Evolutionary conservation across 2,797 vertebrate species (phyloP), one percentile per base, ranked within the genome.

Genomic region (Prunella strophiata): DNA sequence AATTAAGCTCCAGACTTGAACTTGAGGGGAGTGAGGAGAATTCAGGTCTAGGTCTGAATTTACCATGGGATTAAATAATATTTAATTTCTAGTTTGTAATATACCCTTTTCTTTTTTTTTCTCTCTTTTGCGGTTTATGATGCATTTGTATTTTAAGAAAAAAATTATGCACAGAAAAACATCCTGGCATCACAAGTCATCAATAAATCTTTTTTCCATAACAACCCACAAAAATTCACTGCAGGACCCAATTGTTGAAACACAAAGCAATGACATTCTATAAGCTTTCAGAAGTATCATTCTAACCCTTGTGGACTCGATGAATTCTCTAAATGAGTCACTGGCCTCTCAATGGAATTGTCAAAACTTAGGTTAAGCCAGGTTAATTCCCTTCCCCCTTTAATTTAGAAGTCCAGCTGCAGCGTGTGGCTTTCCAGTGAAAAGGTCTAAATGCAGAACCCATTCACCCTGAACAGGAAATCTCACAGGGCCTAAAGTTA

Each of bases 251-350:
- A 85, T 86, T 88, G 89, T 94, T 95, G 81, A 93, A 96, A 91
- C 70, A 86, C 67, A 90, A 97, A 79, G 77, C 91, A 79, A 63
- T 80, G 85, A 93, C 71, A 89, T 77, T 91, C 79, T 95, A 88
- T 92, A 94, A 97, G 85, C 77, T 94, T 96, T 85, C 93, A 94
- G 91, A 89, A 86, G 88, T 57, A 80, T 86, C 94, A 86, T 82
- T 94, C 81, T 92, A 96, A 74, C 73, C 78, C 94, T 72, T 62
- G 76, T 93, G 85, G 94, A 85, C 83, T 96, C 25, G 1, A 77
- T 93, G 80, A 96, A 89, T 88, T 96, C 92, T 94, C 89, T 83
- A 93, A 93, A 91, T 94, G 94, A 96, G 89, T 95, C 93, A 96
- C 55, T 47, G 55, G 82, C 48, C 78, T 94, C 93, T 95, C 91